Evolutionary conservation across 1,140 invertebrate species (phyloP).

Genomic region (Pogonus chalceus): DNA sequence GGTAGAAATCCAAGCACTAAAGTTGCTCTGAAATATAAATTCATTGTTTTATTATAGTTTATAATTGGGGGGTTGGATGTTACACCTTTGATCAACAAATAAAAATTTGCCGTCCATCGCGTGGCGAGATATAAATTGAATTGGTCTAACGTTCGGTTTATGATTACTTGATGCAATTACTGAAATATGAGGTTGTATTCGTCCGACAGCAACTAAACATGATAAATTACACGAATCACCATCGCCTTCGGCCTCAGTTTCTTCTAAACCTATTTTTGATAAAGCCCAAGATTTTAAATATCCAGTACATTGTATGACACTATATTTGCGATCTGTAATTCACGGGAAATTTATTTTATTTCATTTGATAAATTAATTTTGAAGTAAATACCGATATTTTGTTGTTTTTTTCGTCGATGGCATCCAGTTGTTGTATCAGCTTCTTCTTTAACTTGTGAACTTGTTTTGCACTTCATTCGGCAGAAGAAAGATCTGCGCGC

Average conservation of each 20-base stretch:
- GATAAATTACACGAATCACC: conserved; percentile 67
- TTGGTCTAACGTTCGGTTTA: conserved; percentile 40
- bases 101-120: conserved; percentile 93
- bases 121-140: conserved; percentile 78
- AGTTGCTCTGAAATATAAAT: conserved; percentile 57
- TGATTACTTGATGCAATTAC: conserved; percentile 30
- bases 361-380: not conserved
- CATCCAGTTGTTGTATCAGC: conserved; percentile 51
- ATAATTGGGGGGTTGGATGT: too few relatives aligned
- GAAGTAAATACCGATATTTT: conserved; percentile 42
- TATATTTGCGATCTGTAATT: conserved; percentile 64
- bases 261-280: conserved; percentile 60
- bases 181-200: conserved; percentile 51
- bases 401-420: conserved; percentile 54
- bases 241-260: conserved; percentile 54
- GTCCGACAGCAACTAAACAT: conserved; percentile 75
- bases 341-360: conserved; percentile 17
- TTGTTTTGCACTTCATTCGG: conserved; percentile 74
- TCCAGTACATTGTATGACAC: conserved; percentile 77
- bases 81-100: conserved; percentile 88
- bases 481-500: conserved; percentile 87
- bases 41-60: not conserved
- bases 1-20: conserved; percentile 81
- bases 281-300: conserved; percentile 88
- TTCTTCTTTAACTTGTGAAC: conserved; percentile 61